Conservation (phyloP, 1,140 invertebrate genomes). For the Hyphantria cunea region DNA sequence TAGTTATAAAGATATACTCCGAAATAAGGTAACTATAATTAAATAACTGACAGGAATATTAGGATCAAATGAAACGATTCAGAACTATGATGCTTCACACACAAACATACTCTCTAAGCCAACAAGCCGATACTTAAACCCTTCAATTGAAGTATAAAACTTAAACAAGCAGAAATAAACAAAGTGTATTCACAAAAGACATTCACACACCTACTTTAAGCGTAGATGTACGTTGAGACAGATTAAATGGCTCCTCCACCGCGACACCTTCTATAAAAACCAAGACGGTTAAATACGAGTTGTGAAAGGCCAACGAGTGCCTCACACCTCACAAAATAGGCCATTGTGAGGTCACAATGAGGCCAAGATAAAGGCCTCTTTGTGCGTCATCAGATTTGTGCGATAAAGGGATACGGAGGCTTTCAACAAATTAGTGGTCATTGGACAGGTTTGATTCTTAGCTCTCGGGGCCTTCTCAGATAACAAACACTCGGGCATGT, state of each 20-base stretch:
- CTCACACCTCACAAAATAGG: conserved; percentile 44
- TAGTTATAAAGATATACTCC: too few relatives aligned
- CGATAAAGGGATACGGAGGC: conserved; percentile 17
- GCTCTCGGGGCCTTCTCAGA: not conserved
- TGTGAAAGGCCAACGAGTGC: conserved; percentile 22
- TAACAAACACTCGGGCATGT: conserved; percentile 8
- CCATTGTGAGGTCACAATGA: conserved; percentile 28
- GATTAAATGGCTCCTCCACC: not conserved
- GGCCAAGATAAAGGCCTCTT: conserved; percentile 30
- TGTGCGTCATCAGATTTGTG: conserved; percentile 10
- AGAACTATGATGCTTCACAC: too few relatives aligned
- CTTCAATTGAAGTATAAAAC: too few relatives aligned
- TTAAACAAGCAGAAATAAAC: conserved; percentile 2
- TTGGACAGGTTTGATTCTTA: not conserved
- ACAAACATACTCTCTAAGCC: too few relatives aligned
- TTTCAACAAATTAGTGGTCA: conserved; percentile 29
- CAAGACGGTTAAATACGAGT: conserved; percentile 8
- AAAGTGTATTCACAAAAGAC: not conserved
- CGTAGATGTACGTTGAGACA: not conserved
- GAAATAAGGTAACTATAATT: too few relatives aligned
- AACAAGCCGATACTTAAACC: too few relatives aligned
- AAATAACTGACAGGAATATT: too few relatives aligned
- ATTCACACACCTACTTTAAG: not conserved
- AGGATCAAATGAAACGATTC: too few relatives aligned
- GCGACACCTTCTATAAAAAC: conserved; percentile 21